Conservation (phyloP, 2,888 invertebrate genomes). For the Platerodrilus igneus region DNA sequence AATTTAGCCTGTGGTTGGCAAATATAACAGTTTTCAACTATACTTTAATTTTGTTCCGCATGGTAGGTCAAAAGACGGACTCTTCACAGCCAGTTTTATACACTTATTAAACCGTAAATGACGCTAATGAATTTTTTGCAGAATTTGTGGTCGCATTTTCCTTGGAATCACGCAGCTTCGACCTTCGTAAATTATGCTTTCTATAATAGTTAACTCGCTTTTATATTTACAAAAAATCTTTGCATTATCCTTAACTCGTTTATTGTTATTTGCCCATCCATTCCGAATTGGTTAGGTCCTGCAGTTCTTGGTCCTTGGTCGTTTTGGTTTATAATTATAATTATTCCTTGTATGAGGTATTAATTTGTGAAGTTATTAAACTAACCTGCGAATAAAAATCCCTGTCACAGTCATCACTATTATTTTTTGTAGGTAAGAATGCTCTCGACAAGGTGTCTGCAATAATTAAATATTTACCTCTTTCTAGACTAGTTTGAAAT, state of each 20-base stretch:
- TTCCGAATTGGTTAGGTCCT: not conserved
- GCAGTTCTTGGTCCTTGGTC: not conserved
- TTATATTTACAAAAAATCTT: conserved; percentile 9
- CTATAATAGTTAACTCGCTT: conserved; percentile 14
- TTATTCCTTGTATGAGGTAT: too few species aligned
- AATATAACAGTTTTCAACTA: conserved; percentile 20
- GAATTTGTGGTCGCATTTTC: conserved; percentile 24
- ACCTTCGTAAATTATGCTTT: conserved; percentile 19
- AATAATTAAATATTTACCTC: not conserved
- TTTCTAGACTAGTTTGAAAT: not conserved
- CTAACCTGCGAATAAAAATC: too few species aligned
- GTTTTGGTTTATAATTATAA: too few species aligned
- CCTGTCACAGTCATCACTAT: too few species aligned
- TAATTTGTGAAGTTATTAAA: too few species aligned
- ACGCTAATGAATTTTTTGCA: conserved; percentile 29
- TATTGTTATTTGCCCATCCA: not conserved
- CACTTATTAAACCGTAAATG: conserved; percentile 32
- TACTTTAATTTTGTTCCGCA: conserved; percentile 26
- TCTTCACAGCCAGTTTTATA: conserved; percentile 25
- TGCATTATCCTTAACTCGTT: too few species aligned
- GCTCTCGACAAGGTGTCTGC: conserved; percentile 4
- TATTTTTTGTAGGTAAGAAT: not conserved
- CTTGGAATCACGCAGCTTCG: conserved; percentile 24
- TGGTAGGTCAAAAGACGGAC: conserved; percentile 30
- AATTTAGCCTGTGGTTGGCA: conserved; percentile 11